A percentile compares a stretch with the other conserved stretches of the same genome.
Conservation (phyloP, 2,113 vertebrate genomes). For the Garra rufa region DNA sequence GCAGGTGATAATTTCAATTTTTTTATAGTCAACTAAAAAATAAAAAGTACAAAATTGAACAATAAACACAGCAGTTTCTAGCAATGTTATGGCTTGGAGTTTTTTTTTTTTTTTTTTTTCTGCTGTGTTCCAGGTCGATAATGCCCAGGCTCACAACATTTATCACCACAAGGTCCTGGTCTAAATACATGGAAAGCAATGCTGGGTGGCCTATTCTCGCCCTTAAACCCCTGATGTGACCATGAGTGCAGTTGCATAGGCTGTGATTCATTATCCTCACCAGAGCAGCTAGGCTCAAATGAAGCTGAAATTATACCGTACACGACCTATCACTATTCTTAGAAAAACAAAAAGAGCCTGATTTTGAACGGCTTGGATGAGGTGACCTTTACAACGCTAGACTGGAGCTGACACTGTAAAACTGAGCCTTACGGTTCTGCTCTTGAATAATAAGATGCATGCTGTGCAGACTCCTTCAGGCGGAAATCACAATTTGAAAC, state of each 20-base stretch:
- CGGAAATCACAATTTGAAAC: not conserved
- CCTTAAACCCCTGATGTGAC: conserved; percentile 26
- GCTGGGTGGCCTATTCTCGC: not conserved
- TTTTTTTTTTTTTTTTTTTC: not conserved
- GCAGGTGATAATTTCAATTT: not conserved
- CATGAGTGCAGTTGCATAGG: not conserved
- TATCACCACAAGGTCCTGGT: not conserved
- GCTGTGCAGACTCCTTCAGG: not conserved
- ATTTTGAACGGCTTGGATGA: not conserved
- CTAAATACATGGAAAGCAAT: not conserved
- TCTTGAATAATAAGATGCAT: conserved; percentile 14
- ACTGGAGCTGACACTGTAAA: not conserved
- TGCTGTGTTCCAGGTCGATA: not conserved
- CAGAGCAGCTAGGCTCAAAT: conserved; percentile 7
- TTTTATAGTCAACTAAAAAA: not conserved
- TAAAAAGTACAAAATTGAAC: not conserved
- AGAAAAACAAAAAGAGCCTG: not conserved
- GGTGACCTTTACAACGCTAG: conserved; percentile 16
- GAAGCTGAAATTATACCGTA: not conserved
- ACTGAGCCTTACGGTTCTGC: not conserved
- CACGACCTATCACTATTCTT: not conserved
- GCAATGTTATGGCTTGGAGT: not conserved
- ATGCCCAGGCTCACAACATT: not conserved
- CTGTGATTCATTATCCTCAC: conserved; percentile 9
- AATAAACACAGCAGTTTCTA: not conserved